Conservation (phyloP, 2,113 vertebrate species). For the Gadus chalcogrammus region DNA sequence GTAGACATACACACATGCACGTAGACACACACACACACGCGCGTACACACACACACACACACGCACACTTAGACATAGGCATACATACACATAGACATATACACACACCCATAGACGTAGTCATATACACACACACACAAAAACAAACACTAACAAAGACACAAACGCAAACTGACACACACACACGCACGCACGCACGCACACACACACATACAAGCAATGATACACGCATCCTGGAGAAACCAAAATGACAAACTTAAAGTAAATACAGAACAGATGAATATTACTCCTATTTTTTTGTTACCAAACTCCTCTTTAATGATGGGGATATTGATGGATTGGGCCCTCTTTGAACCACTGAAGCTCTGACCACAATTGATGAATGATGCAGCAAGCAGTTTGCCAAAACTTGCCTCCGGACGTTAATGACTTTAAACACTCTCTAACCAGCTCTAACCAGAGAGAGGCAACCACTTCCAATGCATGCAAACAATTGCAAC, state of each 20-base stretch:
- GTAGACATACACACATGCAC: too few species aligned
- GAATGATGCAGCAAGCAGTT: neutral
- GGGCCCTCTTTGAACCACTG: neutral
- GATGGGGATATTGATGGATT: neutral
- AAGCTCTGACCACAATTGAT: neutral
- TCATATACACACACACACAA: neutral
- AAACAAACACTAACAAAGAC: neutral
- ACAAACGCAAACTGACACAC: neutral
- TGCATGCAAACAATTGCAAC: neutral
- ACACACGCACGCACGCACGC: slow-evolving; percentile 1
- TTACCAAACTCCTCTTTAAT: neutral
- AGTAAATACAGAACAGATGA: neutral
- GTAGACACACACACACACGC: too few species aligned
- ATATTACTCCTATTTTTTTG: neutral
- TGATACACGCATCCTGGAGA: neutral
- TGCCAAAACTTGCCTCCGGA: neutral
- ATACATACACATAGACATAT: neutral
- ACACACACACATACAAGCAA: slow-evolving; percentile 2
- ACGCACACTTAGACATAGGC: too few species aligned
- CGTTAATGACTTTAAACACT: neutral
- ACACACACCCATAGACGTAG: neutral
- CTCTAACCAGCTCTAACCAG: slow-evolving; percentile 18
- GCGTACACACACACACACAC: too few species aligned
- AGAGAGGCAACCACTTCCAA: slow-evolving; percentile 13
- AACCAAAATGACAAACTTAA: neutral